phyloP scores from a whole-genome alignment of 1,140 invertebrate species.

The Cyrtorhinus lividipennis region DNA sequence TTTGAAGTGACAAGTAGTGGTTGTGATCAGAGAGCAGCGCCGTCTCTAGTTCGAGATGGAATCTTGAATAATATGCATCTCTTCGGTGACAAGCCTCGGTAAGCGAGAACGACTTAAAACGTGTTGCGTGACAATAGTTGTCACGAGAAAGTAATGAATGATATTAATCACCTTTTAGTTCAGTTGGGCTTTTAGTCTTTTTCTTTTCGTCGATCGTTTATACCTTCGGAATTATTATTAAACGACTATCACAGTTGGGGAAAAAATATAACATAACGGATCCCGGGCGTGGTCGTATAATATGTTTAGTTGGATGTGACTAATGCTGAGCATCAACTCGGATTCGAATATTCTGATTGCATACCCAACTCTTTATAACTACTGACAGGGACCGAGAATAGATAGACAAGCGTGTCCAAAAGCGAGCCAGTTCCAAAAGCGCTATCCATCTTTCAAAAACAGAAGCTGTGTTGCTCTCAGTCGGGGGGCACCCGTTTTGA shows the following conservation, averaged over 20 bases:
- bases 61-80: too few relatives aligned
- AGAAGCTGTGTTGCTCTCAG: neutral
- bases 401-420: neutral
- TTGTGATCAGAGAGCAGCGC: too few relatives aligned
- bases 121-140: too few relatives aligned
- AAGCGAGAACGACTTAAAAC: too few relatives aligned
- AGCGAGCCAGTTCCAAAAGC: neutral
- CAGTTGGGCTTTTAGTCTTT: too few relatives aligned
- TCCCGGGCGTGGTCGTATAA: neutral
- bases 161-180: too few relatives aligned
- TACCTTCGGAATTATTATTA: too few relatives aligned
- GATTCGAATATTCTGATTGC: neutral
- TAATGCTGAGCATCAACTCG: neutral
- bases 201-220: too few relatives aligned
- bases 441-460: neutral
- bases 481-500: neutral
- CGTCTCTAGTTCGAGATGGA: too few relatives aligned
- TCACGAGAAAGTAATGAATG: too few relatives aligned
- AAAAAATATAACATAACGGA: neutral
- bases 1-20: too few relatives aligned
- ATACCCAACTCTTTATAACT: neutral
- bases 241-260: neutral
- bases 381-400: neutral
- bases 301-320: neutral
- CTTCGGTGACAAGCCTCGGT: too few relatives aligned